A percentile compares a stretch with the other conserved stretches of the same genome.
Conservation (phyloP, 2,888 invertebrate species). For the Dicycla oo region DNA sequence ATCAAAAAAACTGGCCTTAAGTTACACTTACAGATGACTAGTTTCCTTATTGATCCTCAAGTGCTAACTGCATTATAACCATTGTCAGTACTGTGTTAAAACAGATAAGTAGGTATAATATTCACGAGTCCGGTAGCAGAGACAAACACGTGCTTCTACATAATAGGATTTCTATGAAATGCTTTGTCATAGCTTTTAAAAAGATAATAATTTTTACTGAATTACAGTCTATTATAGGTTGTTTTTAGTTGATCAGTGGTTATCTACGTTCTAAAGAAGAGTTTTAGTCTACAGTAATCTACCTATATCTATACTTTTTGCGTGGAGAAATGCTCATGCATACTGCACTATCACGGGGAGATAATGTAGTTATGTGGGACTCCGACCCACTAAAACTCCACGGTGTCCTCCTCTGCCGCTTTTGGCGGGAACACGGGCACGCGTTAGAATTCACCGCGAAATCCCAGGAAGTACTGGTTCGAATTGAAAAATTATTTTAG, state of each 20-base stretch:
- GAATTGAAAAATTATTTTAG: no score
- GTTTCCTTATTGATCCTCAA: conserved; percentile 16
- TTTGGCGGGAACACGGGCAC: no score
- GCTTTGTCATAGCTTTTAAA: conserved; percentile 4
- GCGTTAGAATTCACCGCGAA: no score
- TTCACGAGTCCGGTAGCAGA: conserved; percentile 16
- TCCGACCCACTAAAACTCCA: no score
- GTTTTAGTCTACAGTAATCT: neutral
- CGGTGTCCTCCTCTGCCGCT: no score
- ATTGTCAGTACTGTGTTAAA: conserved; percentile 11
- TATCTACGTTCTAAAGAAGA: neutral
- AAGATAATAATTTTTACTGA: conserved; percentile 1
- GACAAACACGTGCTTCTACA: neutral
- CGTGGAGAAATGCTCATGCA: no score
- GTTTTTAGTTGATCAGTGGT: neutral
- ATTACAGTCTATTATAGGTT: conserved; percentile 1
- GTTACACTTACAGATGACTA: neutral
- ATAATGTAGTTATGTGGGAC: no score
- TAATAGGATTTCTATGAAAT: neutral
- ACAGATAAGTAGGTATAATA: neutral
- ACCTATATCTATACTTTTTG: no score
- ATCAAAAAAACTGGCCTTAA: no score
- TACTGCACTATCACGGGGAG: no score
- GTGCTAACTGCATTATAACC: conserved; percentile 23
- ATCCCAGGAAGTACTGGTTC: no score